Evolutionary conservation across 2,797 vertebrate genomes (phyloP).

Genomic region (Zalophus californianus): DNA sequence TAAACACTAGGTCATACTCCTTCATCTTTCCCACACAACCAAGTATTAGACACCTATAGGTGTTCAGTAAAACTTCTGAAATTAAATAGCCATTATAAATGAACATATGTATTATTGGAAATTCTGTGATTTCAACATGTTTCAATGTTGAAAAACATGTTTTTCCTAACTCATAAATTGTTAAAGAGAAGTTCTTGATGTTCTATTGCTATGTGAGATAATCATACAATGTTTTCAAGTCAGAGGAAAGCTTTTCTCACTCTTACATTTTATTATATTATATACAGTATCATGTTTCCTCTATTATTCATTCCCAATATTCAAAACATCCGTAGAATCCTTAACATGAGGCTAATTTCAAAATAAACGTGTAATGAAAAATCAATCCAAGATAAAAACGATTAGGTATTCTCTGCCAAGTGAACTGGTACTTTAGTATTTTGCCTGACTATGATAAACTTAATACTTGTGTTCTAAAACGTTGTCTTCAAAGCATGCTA

Average conservation of each 20-base stretch:
- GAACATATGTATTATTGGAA: not conserved
- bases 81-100: conserved; percentile 1
- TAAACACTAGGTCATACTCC: not conserved
- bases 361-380: not conserved
- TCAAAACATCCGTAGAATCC: not conserved
- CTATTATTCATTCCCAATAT: not conserved
- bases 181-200: conserved; percentile 11
- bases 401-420: not conserved
- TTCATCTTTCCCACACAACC: not conserved
- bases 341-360: not conserved
- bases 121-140: conserved; percentile 8
- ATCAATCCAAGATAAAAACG: not conserved
- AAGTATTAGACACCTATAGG: not conserved
- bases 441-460: not conserved
- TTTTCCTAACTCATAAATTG: not conserved
- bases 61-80: not conserved
- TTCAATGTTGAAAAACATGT: not conserved
- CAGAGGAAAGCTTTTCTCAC: not conserved
- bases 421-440: not conserved
- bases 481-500: not conserved
- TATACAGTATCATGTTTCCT: not conserved
- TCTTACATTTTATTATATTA: not conserved
- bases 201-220: not conserved
- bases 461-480: conserved; percentile 37
- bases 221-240: not conserved